These are phyloP conservation scores for Cataglyphis cursor DNA, from an alignment of 2,888 invertebrate species.

Conservation along the genomic window DNA sequence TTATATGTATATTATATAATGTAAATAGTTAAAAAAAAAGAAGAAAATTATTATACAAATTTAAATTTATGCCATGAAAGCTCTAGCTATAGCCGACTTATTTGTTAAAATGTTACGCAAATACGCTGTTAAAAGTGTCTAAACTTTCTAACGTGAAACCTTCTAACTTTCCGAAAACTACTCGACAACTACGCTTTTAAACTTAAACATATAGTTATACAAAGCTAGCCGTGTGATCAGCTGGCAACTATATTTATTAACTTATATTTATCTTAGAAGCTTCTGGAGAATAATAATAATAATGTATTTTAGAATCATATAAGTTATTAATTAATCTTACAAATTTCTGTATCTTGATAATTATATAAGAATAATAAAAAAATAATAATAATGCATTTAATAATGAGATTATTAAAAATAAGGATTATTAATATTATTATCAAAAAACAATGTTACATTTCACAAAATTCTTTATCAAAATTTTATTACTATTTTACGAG, in stretches of 20 bases:
- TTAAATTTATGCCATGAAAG: constrained; percentile 1
- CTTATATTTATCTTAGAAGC: neutral
- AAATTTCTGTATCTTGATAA: neutral
- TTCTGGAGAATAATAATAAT: constrained; percentile 2
- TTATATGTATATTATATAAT: neutral
- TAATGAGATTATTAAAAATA: neutral
- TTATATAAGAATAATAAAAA: neutral
- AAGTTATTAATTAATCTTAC: neutral
- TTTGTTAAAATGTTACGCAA: constrained; percentile 34
- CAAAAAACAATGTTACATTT: neutral
- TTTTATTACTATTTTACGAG: neutral
- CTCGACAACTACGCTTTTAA: constrained; percentile 24
- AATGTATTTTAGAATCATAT: neutral
- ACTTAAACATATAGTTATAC: constrained; percentile 11
- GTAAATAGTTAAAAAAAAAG: constrained; percentile 1
- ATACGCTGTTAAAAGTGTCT: constrained; percentile 21
- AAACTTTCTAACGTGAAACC: constrained; percentile 18
- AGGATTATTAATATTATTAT: neutral
- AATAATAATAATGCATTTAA: neutral
- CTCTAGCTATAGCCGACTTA: neutral
- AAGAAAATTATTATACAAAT: constrained; percentile 21
- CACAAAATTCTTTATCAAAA: neutral
- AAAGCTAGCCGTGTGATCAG: constrained; percentile 14
- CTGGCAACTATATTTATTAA: neutral
- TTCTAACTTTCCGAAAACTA: constrained; percentile 22